Base-by-base conservation (phyloP, 2,888 invertebrate species). In the Gnatocerus cornutus region DNA sequence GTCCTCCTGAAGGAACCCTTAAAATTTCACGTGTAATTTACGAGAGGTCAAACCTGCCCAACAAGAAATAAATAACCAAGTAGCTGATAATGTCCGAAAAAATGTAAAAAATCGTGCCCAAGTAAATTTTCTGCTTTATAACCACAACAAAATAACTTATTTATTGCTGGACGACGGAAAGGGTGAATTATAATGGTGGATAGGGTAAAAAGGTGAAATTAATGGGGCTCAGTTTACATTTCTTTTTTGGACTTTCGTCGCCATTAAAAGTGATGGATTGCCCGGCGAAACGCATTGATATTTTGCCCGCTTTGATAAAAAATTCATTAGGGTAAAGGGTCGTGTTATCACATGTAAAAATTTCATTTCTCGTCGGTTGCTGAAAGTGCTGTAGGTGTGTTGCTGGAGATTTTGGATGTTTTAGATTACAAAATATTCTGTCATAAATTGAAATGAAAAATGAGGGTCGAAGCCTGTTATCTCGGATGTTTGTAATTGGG, bases 131-230 rank as follows among this genome's bases (percentile, higher is more conserved):
- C 27, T 29, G 27, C 30, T 56, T 56, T 16, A 41, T 46, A 12
- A 16, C 16, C 48, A 12, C 61, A 13, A 62, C 50, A 50, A 62
- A 52, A 62, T 52, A 41, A 41, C 27, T 62, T 52, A 52, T 62
- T 58, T 58, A 58, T 37, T 7, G 45, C 45, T 12, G 37, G 8
- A 58, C 13, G 48, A 10, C 48, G 13, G 50, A 27, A 7, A 13
- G 53, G 33, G 53, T 53, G 37, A 53, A 33, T 53, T 53, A 53
- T 16, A 46, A 46, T 46, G 46, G 21, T 10, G 2, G 7, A 27
- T 16, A 46, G 8, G 46, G 46, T 16, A 13, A 16, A 46, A 46
- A 7, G 46, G 5, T 46, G 16, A 8, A 46, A 46, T 46, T 46
- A 46, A 46, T 46, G 55, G 33, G 5, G 21, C n/a, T 33, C 16